These are phyloP conservation scores for Micrasema longulum DNA, from an alignment of 1,140 invertebrate species.

Conservation along the genomic window DNA sequence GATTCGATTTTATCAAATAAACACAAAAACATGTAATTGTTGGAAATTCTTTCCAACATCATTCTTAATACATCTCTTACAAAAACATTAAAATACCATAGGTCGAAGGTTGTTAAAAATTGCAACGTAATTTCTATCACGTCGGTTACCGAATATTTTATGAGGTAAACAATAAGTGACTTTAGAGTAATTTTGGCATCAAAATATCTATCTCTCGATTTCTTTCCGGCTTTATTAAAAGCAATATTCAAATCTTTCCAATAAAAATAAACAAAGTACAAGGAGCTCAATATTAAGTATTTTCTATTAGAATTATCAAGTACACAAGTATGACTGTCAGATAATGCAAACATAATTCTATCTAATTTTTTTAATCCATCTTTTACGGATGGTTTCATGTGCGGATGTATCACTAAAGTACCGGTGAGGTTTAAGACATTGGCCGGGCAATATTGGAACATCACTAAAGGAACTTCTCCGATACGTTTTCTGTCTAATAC, in stretches of 20 bases:
- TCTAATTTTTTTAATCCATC: neutral
- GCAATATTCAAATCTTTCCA: conserved; percentile 9
- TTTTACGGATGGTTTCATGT: neutral
- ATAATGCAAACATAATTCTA: neutral
- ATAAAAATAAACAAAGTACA: conserved; percentile 27
- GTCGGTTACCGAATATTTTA: neutral
- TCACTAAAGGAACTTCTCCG: neutral
- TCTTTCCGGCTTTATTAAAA: conserved; percentile 17
- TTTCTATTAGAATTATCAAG: conserved; percentile 3
- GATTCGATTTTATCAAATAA: conserved; percentile 15
- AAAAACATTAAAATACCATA: conserved; percentile 10
- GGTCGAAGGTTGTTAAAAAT: conserved; percentile 3
- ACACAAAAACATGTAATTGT: conserved; percentile 4
- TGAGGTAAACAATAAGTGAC: neutral
- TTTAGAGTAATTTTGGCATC: conserved; percentile 9
- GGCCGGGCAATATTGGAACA: neutral
- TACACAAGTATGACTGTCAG: too few relatives aligned
- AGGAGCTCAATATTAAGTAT: neutral
- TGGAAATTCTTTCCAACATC: conserved; percentile 3
- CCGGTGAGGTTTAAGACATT: conserved; percentile 18
- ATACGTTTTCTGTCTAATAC: neutral
- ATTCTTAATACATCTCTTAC: conserved; percentile 23
- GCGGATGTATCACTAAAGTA: neutral
- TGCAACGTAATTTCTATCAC: neutral
- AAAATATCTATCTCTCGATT: conserved; percentile 1